A percentile compares a stretch with the other conserved stretches of the same genome.
phyloP scores from a whole-genome alignment of 2,113 vertebrate genomes.

The Hyperopisus bebe region DNA sequence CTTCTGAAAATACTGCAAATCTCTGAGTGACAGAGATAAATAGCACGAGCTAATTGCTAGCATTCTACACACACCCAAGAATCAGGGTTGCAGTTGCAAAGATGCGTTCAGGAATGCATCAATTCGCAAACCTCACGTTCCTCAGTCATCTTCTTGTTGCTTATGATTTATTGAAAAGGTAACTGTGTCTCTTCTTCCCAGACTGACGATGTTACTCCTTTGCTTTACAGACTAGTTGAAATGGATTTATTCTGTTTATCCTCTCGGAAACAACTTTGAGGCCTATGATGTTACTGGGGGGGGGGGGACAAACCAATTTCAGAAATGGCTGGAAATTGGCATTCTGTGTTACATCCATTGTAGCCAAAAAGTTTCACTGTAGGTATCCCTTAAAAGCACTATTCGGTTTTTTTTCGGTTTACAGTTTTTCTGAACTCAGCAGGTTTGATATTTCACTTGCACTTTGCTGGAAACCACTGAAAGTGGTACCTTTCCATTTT shows the following conservation, averaged over 20 bases:
- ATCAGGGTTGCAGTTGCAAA: conserved; percentile 24
- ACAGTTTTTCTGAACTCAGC: background rate
- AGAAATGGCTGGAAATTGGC: background rate
- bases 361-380: background rate
- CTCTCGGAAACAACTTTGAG: conserved; percentile 43
- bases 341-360: background rate
- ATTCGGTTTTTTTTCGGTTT: background rate
- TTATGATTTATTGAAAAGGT: conserved; percentile 56
- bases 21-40: background rate
- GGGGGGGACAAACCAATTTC: background rate
- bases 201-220: conserved; percentile 20
- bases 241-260: conserved; percentile 42
- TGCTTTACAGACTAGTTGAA: conserved; percentile 35
- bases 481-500: background rate
- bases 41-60: conserved; percentile 32
- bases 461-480: background rate
- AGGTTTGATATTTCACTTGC: background rate
- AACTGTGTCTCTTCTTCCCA: conserved; percentile 52
- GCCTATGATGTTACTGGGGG: conserved; percentile 14
- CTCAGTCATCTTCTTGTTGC: conserved; percentile 42
- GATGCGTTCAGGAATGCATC: conserved; percentile 44
- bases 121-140: conserved; percentile 40
- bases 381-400: background rate
- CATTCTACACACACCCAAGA: conserved; percentile 23
- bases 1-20: background rate